Evolutionary conservation across 1,140 invertebrate species (phyloP), one percentile per base, ranked within the genome.

Genomic region (Galendromus occidentalis): DNA sequence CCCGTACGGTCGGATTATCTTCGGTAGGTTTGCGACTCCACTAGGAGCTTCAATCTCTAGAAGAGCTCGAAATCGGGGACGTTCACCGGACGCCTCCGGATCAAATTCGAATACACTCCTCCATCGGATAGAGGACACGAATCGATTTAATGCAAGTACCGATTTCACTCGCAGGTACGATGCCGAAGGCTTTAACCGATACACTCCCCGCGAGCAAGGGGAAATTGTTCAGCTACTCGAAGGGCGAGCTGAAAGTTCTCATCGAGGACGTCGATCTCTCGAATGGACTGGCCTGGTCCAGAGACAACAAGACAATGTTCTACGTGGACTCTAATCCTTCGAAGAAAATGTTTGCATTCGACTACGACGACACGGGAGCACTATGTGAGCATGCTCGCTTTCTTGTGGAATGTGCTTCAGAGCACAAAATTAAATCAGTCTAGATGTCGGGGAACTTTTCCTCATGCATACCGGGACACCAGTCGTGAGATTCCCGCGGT

Each of bases 281-380:
- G 29, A 93, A 91, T 73, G 88, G 89, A 0, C 73, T 92, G 5
- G 82, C 82, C 12, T 93, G 88, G 88, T 29, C 51, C 20, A 25
- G 51, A 25, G 79, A 82, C 44, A 81, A 83, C 66, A 80, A 81
- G 28, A 82, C 81, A 29, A 73, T 79, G 68, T 79, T 74, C 68
- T 79, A 73, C 69, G 76, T 77, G 51, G 78, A 79, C 67, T 74
- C 76, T 7, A 70, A 72, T 14, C 2, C 72, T 72, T 20, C 68
- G 72, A 64, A 68, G 73, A 66, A 72, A 79, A 14, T 78, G 74
- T 69, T 79, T 22, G 51, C 80, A 33, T 91, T 85, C 71, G 83
- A 91, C 72, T 91, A 84, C 70, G 80, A 90, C 69, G 76, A 83
- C 7, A 74, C 79, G 2, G 81, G 76, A 4, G 86, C 85, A 25